phyloP scores from a whole-genome alignment of 37 sponge, comb jelly and placozoan genomes.

The Geodia barretti region DNA sequence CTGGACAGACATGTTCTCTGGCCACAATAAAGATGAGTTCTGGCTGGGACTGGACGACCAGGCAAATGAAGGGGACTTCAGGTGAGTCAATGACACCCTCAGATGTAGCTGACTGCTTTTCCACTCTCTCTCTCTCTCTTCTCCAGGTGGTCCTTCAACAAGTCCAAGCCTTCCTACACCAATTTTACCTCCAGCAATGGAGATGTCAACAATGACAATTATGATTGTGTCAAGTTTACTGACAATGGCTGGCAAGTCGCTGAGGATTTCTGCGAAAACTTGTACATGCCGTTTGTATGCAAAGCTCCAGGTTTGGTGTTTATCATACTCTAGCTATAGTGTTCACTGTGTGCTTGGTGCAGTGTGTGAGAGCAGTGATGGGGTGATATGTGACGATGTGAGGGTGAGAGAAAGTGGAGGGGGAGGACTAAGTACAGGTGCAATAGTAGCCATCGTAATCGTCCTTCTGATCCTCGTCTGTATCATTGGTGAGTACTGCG shows the following conservation, averaged over 20 bases:
- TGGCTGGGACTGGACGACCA: constrained; percentile 79
- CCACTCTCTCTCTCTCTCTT: neutral
- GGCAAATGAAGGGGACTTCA: constrained; percentile 54
- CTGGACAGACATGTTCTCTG: neutral
- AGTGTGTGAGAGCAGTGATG: constrained; percentile 19
- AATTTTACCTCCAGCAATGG: constrained; percentile 37
- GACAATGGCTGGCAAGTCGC: constrained; percentile 51
- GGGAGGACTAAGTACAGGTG: neutral
- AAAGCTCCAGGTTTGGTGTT: constrained; percentile 37
- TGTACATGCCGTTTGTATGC: constrained; percentile 48
- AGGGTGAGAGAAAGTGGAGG: neutral
- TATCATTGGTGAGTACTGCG: neutral
- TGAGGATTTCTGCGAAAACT: constrained; percentile 22
- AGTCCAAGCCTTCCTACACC: constrained; percentile 13
- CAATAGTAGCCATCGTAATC: neutral
- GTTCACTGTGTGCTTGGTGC: neutral
- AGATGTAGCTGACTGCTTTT: neutral
- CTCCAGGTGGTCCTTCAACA: neutral
- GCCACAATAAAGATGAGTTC: constrained; percentile 4
- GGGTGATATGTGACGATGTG: constrained; percentile 12
- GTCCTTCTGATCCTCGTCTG: neutral
- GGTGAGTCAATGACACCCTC: neutral
- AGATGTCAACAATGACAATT: neutral
- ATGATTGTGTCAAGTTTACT: constrained; percentile 66
- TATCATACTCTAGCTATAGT: neutral